These are phyloP conservation scores for Hemitrygon akajei DNA, from an alignment of 2,797 vertebrate species.

Conservation along the genomic window DNA sequence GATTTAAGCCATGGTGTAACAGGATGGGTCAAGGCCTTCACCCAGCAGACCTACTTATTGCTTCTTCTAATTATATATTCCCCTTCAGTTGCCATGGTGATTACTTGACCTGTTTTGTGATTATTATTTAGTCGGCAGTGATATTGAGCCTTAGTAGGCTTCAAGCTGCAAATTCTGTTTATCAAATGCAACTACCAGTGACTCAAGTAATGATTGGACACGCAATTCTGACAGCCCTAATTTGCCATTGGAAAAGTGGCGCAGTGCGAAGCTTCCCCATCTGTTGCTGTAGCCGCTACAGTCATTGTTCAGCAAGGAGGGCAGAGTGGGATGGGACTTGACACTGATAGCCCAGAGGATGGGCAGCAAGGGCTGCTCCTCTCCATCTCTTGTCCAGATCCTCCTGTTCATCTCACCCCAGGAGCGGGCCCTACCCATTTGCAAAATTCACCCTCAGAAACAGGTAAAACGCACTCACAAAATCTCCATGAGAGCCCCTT, in stretches of 20 bases:
- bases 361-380: too few relatives aligned
- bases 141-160: neutral
- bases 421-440: too few relatives aligned
- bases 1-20: neutral
- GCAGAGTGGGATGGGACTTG: too few relatives aligned
- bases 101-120: neutral
- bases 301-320: too few relatives aligned
- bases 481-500: too few relatives aligned
- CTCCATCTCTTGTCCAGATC: too few relatives aligned
- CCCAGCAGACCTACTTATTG: neutral
- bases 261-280: neutral
- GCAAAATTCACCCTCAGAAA: too few relatives aligned
- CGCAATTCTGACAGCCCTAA: neutral
- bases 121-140: neutral
- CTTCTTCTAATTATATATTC: conserved; percentile 10
- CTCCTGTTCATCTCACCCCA: too few relatives aligned
- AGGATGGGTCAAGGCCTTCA: neutral
- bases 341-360: too few relatives aligned
- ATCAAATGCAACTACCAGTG: neutral
- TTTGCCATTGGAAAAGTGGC: neutral
- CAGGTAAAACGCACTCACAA: too few relatives aligned
- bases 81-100: neutral
- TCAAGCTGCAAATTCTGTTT: neutral
- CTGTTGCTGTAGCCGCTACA: neutral
- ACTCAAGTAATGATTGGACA: neutral